Evolutionary conservation across 2,797 vertebrate species (phyloP), one percentile per base, ranked within the genome.

Genomic region (Malacoraja senta): DNA sequence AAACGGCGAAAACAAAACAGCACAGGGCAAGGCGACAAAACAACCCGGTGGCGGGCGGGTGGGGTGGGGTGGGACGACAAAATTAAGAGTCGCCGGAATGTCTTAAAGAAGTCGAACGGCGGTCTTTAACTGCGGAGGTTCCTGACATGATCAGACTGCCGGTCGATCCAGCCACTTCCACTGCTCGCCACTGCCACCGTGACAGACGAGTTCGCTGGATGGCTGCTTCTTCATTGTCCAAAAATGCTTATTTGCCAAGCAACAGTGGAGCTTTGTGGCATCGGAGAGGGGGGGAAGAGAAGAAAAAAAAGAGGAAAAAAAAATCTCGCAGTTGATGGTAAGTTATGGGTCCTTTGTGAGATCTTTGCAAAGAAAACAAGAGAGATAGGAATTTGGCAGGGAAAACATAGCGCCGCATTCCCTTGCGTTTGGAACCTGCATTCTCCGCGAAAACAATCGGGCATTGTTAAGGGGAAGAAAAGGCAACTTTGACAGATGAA

Each of bases 401-500:
- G 53, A 53, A 76, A 92, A 53, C n/a, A 74, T 53, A 92, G 90
- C 71, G 29, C 35, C 65, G 97, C 97, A 97, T 95, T 97, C 96
- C 97, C 95, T 96, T 74, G 95, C 95, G 96, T 96, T 97, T 96
- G 96, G 96, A 96, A 96, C 96, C 95, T 96, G 94, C 93, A 79
- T 94, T 94, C 94, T 94, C 95, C 94, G 95, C 94, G 96, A 95
- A 96, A 97, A 97, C 97, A 98, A 98, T 97, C 96, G 96, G 96
- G 97, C 97, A 98, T 98, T 98, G 98, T 99, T 98, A 97, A 96
- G 96, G 93, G 94, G 95, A 95, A 96, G 98, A 97, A 97, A 97
- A 97, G 98, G 97, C 97, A 96, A 97, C 97, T 97, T 97, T 98
- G 98, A 98, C 98, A 98, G 97, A 97, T 98, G 98, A 98, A 98